Base-by-base conservation (phyloP, 2,113 vertebrate genomes). In the Phrynosoma platyrhinos region DNA sequence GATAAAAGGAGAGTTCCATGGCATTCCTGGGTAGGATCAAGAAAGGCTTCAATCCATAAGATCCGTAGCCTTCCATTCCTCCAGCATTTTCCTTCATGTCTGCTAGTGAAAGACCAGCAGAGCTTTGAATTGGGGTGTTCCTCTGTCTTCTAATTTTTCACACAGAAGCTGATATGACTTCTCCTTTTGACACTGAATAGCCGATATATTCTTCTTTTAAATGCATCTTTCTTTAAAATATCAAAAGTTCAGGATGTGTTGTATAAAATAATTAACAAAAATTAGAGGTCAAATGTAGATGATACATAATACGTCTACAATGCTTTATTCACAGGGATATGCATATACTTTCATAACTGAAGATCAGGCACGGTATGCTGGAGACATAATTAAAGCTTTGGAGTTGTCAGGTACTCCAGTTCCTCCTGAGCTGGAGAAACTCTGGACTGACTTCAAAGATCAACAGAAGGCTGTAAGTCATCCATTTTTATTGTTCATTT, bases 341-440 rank as follows among this genome's bases (percentile, higher is more conserved):
- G 98, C 98, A 0, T 99, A 99, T 76, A 99, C 99, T 1, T 99
- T 99, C 93, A 99, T 99, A 96, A 99, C 99, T 5, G 98, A 98
- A 79, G 98, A 98, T 75, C 99, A 99, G 94, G 98, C 95, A 55
- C 98, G 99, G 1, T 98, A 99, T 71, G 97, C 98, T 42, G 99
- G 99, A 8, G 99, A 99, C 88, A 99, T 99, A 94, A 98, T 99
- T 92, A 99, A 99, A 94, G 99, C 98, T 58, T 97, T 99, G 94
- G 99, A 99, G 94, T 96, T 99, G 82, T 99, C 98, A 0, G 97
- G 98, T 25, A 98, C 97, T 64, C 27, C 96, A 21, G 98, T 99
- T 85, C 99, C 98, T 47, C 0, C 96, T 72, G 98, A 99, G 85
- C 95, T 99, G 82, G 99, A 99, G 94, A 98, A 98, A 94, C 98